Conservation (phyloP, 2,888 invertebrate genomes). For the Oasisia sp. region DNA sequence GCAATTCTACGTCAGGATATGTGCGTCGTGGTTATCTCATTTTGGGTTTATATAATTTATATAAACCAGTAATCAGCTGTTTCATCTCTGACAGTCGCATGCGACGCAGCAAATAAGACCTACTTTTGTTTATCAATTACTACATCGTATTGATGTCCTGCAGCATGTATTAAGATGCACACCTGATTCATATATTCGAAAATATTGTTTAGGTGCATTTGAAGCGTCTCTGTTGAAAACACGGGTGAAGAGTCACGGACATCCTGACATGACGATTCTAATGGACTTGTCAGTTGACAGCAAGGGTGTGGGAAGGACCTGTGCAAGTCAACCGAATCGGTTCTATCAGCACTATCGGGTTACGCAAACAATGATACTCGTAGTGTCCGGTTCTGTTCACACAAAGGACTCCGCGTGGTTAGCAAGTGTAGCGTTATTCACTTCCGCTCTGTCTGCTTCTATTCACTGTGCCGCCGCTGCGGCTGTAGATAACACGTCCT, state of each 20-base stretch:
- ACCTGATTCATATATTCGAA: background rate
- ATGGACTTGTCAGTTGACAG: background rate
- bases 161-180: background rate
- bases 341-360: background rate
- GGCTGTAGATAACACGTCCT: background rate
- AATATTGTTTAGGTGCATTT: background rate
- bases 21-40: no score
- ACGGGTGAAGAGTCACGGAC: background rate
- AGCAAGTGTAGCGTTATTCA: conserved; percentile 10
- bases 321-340: background rate
- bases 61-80: background rate
- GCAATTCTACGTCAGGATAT: no score
- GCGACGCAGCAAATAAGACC: background rate
- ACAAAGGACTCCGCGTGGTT: background rate
- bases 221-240: background rate
- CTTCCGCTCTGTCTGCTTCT: background rate
- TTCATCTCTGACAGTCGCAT: background rate
- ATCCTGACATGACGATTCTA: background rate
- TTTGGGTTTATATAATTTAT: background rate
- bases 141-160: background rate
- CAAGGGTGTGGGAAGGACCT: background rate
- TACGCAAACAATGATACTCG: background rate
- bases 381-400: background rate
- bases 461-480: background rate
- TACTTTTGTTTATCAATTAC: background rate